A percentile compares a stretch with the other conserved stretches of the same genome.
Conservation (phyloP, 2,797 vertebrate genomes). For the Halcyon chelicuti region DNA sequence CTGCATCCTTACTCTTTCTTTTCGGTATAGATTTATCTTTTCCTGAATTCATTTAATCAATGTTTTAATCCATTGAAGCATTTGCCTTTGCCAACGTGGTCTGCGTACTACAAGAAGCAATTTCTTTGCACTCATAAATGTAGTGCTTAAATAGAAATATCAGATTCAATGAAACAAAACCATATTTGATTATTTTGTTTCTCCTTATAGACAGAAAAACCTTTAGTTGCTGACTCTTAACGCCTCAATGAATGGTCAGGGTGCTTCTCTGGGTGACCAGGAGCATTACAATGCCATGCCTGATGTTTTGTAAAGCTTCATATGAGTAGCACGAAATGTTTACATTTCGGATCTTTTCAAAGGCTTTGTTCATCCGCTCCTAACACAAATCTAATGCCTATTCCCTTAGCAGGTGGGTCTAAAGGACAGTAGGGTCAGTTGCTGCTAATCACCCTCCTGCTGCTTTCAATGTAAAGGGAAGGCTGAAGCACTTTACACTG, state of each 20-base stretch:
- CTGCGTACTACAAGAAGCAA: rapidly evolving
- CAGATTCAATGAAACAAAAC: rapidly evolving
- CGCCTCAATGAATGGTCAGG: too few species aligned
- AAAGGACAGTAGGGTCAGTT: not conserved
- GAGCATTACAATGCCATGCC: rapidly evolving
- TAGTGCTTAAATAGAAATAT: not conserved
- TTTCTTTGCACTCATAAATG: not conserved
- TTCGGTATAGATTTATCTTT: not conserved
- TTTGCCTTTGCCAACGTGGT: rapidly evolving
- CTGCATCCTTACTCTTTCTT: not conserved
- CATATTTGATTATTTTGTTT: not conserved
- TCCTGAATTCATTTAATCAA: not conserved
- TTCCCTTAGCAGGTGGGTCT: not conserved
- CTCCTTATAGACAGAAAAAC: not conserved
- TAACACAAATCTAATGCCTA: not conserved
- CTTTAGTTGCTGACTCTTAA: not conserved
- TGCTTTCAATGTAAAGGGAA: not conserved
- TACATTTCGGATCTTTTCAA: not conserved
- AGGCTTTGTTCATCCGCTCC: rapidly evolving
- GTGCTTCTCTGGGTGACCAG: rapidly evolving
- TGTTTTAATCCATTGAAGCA: not conserved
- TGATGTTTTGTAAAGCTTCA: rapidly evolving
- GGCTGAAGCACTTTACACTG: not conserved
- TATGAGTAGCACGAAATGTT: not conserved
- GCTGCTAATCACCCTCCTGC: not conserved